Conservation (phyloP, 2,113 vertebrate species). For the Pelobates fuscus region DNA sequence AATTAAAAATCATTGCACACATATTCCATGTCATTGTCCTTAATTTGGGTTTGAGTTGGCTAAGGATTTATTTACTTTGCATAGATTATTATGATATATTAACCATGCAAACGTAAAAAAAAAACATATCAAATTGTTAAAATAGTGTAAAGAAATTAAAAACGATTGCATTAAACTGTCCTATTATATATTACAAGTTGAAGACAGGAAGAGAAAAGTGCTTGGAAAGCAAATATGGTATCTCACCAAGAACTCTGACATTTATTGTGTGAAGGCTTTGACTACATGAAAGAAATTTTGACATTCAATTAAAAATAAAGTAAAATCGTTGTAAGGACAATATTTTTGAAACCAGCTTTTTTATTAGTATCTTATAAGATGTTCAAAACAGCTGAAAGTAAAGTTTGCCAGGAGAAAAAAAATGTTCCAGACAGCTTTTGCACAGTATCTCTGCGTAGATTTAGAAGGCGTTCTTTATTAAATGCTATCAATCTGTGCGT, state of each 20-base stretch:
- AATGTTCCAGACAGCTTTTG: neutral
- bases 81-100: too few relatives aligned
- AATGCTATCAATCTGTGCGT: conserved; percentile 42
- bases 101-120: too few relatives aligned
- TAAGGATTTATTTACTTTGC: too few relatives aligned
- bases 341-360: neutral
- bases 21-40: too few relatives aligned
- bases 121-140: too few relatives aligned
- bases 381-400: neutral
- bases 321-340: neutral
- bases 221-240: neutral
- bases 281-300: neutral
- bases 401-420: neutral
- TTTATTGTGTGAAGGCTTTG: neutral
- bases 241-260: neutral
- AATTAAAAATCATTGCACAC: too few relatives aligned
- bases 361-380: neutral
- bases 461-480: conserved; percentile 36
- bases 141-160: neutral
- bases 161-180: neutral
- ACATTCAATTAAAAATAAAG: neutral
- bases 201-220: neutral
- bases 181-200: neutral
- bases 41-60: too few relatives aligned
- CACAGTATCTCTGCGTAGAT: conserved; percentile 12